Evolutionary conservation across 2,888 invertebrate genomes (phyloP), one percentile per base, ranked within the genome.

Genomic region (Cephus spinipes): DNA sequence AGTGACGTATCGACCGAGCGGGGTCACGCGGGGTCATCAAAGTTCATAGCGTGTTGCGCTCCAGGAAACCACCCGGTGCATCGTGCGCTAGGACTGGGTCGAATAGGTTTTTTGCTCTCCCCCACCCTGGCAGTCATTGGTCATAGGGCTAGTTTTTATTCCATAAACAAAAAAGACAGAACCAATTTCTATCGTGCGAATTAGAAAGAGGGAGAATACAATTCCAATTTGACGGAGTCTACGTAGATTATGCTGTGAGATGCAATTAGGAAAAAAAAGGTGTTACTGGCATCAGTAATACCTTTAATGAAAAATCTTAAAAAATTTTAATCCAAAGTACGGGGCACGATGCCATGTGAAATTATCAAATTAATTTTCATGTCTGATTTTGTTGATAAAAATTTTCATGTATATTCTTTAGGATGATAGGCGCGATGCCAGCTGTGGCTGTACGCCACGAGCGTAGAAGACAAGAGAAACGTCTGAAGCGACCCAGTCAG

Each of bases 361-460:
- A 2, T 55, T 55, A 36, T 55, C 23, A 9, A 55, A 55, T 15
- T 55, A 23, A 23, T 23, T 23, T 55, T 1, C 2, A 0, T 23
- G 15, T 23, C 2, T 0, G 2, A 55, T 55, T 55, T 15, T 9
- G 23, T 23, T 23, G 6, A 55, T 23, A 6, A 1, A 9, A 2
- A 23, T 23, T 55, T 23, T 23, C 40, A 1, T 15, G 23, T 9
- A 2, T 9, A 15, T 23, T 55, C 23, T 81, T 92, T 85, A 94
- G 94, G 92, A 97, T 97, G 96, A 96, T 96, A 90, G 96, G 96
- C 86, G 96, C 96, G 82, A 96, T 96, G 96, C 96, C 96, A 91
- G 96, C 96, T 84, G 96, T 97, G 92, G 96, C 96, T 79, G 96
- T 96, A 75, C 95, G 96, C 91, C 96, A 96, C 92, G 96, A 96